These are phyloP conservation scores for Callinectes sapidus DNA, from an alignment of 2,888 invertebrate genomes.

Conservation along the genomic window DNA sequence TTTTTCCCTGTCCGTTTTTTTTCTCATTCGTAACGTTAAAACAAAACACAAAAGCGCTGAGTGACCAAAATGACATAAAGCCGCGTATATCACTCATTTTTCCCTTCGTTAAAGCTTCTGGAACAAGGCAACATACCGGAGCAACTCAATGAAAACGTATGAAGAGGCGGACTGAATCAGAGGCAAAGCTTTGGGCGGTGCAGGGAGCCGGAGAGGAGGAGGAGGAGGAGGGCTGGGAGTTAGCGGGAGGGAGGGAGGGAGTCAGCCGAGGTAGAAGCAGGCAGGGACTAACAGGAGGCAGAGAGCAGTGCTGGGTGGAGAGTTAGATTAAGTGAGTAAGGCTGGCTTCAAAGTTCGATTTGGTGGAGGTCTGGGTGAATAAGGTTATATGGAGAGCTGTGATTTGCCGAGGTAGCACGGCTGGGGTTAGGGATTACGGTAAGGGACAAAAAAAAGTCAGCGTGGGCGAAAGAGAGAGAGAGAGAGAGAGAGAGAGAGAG, in stretches of 20 bases:
- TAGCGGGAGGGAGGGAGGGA: not conserved
- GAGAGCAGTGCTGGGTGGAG: not conserved
- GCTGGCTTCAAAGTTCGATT: not conserved
- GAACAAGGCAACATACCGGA: not conserved
- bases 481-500: too few relatives aligned
- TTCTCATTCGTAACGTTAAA: not conserved
- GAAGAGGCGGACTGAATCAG: slow-evolving; percentile 2
- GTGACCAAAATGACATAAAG: not conserved
- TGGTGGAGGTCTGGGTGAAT: not conserved
- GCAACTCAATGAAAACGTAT: slow-evolving; percentile 5
- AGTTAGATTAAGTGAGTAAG: slow-evolving; percentile 16
- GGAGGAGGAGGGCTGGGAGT: not conserved
- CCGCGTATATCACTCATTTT: not conserved
- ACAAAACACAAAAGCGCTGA: not conserved
- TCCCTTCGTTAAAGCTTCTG: not conserved
- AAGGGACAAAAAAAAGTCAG: not conserved
- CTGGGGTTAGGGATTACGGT: not conserved
- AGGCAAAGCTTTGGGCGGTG: not conserved
- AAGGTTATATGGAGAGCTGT: not conserved
- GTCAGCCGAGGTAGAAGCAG: not conserved
- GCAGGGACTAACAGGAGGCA: not conserved
- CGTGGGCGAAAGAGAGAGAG: not conserved
- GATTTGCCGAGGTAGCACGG: not conserved
- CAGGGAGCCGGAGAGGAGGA: not conserved
- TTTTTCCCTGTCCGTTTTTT: not conserved